Evolutionary conservation across 2,888 invertebrate genomes (phyloP).

Genomic region (Eledone cirrhosa): DNA sequence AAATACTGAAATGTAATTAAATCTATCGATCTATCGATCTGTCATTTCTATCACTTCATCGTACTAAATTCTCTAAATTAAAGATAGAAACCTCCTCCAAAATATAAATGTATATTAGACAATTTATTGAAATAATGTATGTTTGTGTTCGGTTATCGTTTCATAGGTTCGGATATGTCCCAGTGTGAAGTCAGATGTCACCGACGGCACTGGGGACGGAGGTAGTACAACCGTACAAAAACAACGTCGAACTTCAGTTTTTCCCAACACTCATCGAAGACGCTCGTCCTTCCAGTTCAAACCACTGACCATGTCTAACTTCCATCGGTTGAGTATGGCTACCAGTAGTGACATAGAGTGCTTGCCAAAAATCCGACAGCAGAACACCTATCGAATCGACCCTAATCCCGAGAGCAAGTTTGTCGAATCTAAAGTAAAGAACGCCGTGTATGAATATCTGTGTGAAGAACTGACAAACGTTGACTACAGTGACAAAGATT

Average conservation of each 20-base stretch:
- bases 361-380: background rate
- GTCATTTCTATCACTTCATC: background rate
- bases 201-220: background rate
- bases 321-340: conserved; percentile 5
- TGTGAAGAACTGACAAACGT: conserved; percentile 10
- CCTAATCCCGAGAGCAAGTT: conserved; percentile 11
- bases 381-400: conserved; percentile 2
- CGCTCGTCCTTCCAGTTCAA: conserved; percentile 19
- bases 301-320: background rate
- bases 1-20: too few species aligned
- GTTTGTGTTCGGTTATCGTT: background rate
- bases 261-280: background rate
- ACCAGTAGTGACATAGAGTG: conserved; percentile 16
- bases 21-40: too few species aligned
- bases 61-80: background rate
- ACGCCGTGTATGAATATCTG: conserved; percentile 16
- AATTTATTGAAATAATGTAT: too few species aligned
- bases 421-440: conserved; percentile 3
- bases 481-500: conserved; percentile 21
- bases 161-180: conserved; percentile 20
- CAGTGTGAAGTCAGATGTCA: conserved; percentile 12
- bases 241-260: background rate
- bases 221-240: background rate
- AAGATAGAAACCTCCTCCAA: background rate
- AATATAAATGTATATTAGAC: too few species aligned